Conservation (phyloP, 2,113 vertebrate genomes). For the Tympanuchus pallidicinctus region DNA sequence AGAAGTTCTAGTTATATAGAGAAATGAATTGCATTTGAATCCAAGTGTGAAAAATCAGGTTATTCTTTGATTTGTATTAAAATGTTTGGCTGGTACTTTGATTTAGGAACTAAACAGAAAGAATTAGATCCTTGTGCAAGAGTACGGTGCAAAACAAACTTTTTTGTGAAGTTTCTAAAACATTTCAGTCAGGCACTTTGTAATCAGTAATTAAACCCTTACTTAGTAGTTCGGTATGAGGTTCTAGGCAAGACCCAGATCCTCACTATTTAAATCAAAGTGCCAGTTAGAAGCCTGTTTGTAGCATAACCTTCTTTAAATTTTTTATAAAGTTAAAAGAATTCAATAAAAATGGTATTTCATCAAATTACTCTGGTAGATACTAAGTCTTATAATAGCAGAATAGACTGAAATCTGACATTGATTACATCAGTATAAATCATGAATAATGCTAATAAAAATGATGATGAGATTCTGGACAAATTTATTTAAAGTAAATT, state of each 20-base stretch:
- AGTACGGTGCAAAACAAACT: not conserved
- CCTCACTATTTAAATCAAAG: not conserved
- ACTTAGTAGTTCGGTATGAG: not conserved
- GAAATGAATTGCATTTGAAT: not conserved
- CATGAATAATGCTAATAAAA: not conserved
- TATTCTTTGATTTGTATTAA: not conserved
- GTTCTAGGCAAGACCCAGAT: not conserved
- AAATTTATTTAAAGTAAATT: not conserved
- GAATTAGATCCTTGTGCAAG: not conserved
- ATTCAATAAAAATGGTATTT: not conserved
- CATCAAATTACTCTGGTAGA: not conserved
- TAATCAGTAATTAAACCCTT: not conserved
- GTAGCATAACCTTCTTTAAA: not conserved
- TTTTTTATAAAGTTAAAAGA: fast-evolving
- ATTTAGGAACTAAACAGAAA: not conserved
- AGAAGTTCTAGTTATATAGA: not conserved
- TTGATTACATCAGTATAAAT: not conserved
- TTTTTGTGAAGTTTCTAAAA: not conserved
- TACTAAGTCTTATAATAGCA: not conserved
- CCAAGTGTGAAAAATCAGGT: not conserved
- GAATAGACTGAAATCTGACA: not conserved
- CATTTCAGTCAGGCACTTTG: not conserved
- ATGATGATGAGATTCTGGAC: not conserved
- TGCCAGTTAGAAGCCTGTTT: not conserved
- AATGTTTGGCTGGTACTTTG: not conserved